These are phyloP conservation scores for Anas acuta DNA, from an alignment of 2,797 vertebrate species.

Conservation along the genomic window DNA sequence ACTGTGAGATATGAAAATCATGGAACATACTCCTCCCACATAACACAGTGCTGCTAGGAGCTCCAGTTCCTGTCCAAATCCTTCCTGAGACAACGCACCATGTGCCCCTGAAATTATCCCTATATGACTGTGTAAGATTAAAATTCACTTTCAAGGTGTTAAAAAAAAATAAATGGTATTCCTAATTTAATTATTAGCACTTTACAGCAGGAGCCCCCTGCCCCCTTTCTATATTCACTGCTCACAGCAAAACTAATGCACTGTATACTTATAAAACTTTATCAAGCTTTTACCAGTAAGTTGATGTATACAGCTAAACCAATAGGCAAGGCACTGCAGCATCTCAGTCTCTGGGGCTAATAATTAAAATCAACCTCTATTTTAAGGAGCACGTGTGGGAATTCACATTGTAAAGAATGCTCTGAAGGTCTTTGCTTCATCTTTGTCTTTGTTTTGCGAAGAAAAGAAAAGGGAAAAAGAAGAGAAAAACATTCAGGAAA, in stretches of 20 bases:
- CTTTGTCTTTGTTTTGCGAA: neutral
- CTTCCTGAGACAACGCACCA: rapidly evolving
- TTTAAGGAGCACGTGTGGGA: neutral
- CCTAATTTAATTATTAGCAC: neutral
- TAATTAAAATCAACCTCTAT: neutral
- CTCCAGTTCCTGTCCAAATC: neutral
- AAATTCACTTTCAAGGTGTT: neutral
- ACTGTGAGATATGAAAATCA: neutral
- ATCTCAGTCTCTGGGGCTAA: neutral
- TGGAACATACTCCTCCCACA: rapidly evolving
- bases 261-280: neutral
- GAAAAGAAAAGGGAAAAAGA: neutral
- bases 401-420: neutral
- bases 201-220: neutral
- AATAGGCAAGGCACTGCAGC: neutral
- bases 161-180: rapidly evolving
- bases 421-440: neutral
- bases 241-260: neutral
- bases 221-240: neutral
- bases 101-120: neutral
- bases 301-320: neutral
- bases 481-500: neutral
- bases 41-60: neutral
- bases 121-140: rapidly evolving
- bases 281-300: neutral